Percentiles rank a stretch among this genome's conserved stretches.
phyloP scores from a whole-genome alignment of 2,888 invertebrate genomes.

The Sphaerophoria rueppellii region DNA sequence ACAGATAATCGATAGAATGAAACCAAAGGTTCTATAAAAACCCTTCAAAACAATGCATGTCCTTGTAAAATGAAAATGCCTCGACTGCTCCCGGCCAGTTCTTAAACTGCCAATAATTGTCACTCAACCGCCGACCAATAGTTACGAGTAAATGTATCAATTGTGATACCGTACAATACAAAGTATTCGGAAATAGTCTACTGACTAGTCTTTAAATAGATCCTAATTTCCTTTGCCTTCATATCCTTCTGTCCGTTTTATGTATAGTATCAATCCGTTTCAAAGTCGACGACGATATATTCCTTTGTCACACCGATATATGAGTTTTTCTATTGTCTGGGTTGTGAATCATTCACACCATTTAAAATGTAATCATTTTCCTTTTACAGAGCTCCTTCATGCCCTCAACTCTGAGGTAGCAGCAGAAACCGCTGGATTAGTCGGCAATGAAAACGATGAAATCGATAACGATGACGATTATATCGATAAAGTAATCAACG shows the following conservation, averaged over 20 bases:
- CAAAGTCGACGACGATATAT: too few species aligned
- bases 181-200: not conserved
- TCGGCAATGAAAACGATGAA: conserved; percentile 24
- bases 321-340: not conserved
- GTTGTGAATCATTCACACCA: not conserved
- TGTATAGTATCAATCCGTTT: too few species aligned
- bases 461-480: conserved; percentile 77
- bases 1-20: too few species aligned
- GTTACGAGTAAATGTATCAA: not conserved
- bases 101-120: too few species aligned
- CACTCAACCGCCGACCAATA: too few species aligned
- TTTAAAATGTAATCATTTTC: not conserved
- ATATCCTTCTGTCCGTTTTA: not conserved
- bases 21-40: too few species aligned
- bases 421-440: conserved; percentile 74
- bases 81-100: too few species aligned
- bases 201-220: conserved; percentile 54
- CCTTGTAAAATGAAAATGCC: too few species aligned
- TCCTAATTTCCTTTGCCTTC: conserved; percentile 64
- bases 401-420: conserved; percentile 78
- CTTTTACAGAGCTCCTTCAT: conserved; percentile 77
- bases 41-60: too few species aligned
- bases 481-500: conserved; percentile 78
- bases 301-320: conserved; percentile 12
- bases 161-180: conserved; percentile 20